Evolutionary conservation across 2,888 invertebrate species (phyloP).

Genomic region (Halictus ligatus): DNA sequence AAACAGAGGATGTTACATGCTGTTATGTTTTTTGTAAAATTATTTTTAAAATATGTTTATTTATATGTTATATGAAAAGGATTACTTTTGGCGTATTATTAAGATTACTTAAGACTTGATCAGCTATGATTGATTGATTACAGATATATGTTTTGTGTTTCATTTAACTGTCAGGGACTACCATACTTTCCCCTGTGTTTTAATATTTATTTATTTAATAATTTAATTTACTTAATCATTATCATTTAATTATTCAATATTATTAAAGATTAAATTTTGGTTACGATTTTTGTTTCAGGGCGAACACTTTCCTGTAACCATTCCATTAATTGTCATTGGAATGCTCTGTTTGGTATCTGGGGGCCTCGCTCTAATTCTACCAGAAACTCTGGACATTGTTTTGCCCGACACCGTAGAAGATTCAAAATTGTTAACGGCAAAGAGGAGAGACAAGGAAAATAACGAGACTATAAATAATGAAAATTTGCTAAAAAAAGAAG

Average conservation of each 20-base stretch:
- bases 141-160: no score
- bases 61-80: no score
- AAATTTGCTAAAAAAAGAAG: slow-evolving; percentile 48
- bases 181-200: not conserved
- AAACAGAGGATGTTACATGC: no score
- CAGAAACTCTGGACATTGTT: slow-evolving; percentile 73
- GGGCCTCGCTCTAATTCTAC: slow-evolving; percentile 71
- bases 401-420: slow-evolving; percentile 76
- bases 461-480: slow-evolving; percentile 53
- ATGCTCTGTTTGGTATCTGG: slow-evolving; percentile 73
- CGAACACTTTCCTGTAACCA: slow-evolving; percentile 62
- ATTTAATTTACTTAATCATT: no score
- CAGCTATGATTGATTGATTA: no score
- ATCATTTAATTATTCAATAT: no score
- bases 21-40: no score
- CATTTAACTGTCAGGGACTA: no score
- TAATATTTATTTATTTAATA: not conserved
- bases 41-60: no score
- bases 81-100: no score
- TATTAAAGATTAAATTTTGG: not conserved
- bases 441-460: slow-evolving; percentile 30
- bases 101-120: no score
- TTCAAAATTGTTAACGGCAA: slow-evolving; percentile 49
- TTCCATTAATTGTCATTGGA: slow-evolving; percentile 71
- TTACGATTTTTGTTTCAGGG: slow-evolving; percentile 62